Base-by-base conservation (phyloP, 2,888 invertebrate genomes). In the Augiades crinisus region DNA sequence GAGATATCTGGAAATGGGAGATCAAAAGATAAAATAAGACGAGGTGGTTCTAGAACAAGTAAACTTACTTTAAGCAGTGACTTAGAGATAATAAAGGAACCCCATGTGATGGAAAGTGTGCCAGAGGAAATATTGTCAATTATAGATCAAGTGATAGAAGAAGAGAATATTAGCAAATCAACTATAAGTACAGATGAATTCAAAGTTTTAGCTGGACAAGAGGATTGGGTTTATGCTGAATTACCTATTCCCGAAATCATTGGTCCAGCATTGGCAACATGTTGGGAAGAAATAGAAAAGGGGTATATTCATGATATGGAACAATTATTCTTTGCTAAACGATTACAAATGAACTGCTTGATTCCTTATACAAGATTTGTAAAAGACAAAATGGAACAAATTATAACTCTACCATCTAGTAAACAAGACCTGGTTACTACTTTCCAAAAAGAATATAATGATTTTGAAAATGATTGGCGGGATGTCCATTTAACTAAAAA, bases 381-480 rank as follows among this genome's bases (percentile, higher is more conserved):
- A 0, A 85, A 77, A 61, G 84, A 89, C 37, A 89, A 91, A 70
- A 90, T 93, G 86, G 73, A 73, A 5, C 86, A 90, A 58, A 91
- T 90, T 47, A 86, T 92, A 33, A 78, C 80, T 2, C 69, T 91
- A 53, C 91, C 92, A 0, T 92, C 92, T 55, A 65, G 72, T n/a
- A 92, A 92, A 68, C 92, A 92, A 67, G 83, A 89, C 46, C 67
- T 91, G 54, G 81, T 94, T 4, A 68, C 80, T 38, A 68, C 77
- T 13, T 93, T 94, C 67, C 93, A 93, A 71, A 81, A 75, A 24
- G 75, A 85, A 21, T 93, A 91, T 60, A 94, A 94, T 73, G 78
- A 87, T 14, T 87, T 93, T 55, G 91, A 92, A 58, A 78, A 85
- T 53, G 91, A 92, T 62, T 88, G 92, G 75, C 81, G 93, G 1